Base-by-base conservation (phyloP, 2,797 vertebrate genomes). In the Bovichtus diacanthus region DNA sequence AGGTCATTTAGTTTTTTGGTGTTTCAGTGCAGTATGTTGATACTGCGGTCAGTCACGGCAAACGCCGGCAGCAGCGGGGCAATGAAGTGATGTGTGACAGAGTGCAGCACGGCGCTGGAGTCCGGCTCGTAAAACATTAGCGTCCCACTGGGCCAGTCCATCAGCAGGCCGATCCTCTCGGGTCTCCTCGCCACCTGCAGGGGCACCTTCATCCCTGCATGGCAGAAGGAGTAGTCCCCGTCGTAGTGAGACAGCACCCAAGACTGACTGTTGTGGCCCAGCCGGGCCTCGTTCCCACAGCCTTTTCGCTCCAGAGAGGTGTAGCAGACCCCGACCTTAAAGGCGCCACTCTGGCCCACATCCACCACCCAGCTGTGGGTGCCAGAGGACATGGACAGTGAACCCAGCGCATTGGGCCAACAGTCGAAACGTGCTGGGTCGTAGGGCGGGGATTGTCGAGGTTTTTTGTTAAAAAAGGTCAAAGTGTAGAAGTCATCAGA, bases 281-380 rank as follows among this genome's bases (percentile, higher is more conserved):
- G 91, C 2, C 97, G 96, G 3, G 94, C 94, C 10, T 95, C 95
- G 0, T 93, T 96, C 41, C 94, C 94, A 0, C 95, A 84, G 31
- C 97, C 97, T 85, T 98, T 99, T 10, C 97, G 95, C 3, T 95
- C 95, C 87, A 99, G 76, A 1, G 95, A 95, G 73, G 93, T 70
- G 34, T 96, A 97, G 87, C 97, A 97, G 43, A 99, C 94, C 0
- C 98, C 97, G n/a, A 99, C 91, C 92, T 99, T 99, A 63, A 97
- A 99, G 64, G 97, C 97, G 0, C 90, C 94, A 25, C 97, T 98
- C 63, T 95, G 92, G 51, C 95, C 95, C 39, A 99, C 96, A 0
- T 96, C 93, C 81, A 98, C 83, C 80, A 92, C 91, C 97, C 98
- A 99, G 19, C 92, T 90, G 15, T 97, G 96, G 6, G 95, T 84